Percentiles rank a stretch among this genome's conserved stretches.
phyloP scores from a whole-genome alignment of 2,113 vertebrate species.

The Apodemus sylvaticus region DNA sequence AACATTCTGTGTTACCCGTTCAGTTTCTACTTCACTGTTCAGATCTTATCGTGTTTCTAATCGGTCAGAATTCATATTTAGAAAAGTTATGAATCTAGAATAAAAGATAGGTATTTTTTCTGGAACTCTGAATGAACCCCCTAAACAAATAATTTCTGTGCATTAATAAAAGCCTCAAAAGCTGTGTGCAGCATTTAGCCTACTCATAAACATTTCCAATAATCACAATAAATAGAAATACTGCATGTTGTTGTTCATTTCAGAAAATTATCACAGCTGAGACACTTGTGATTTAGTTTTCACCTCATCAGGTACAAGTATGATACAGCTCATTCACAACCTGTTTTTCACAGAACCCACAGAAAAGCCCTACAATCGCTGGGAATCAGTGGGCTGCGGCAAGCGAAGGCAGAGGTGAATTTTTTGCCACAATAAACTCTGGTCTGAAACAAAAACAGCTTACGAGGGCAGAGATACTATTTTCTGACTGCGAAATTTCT shows the following conservation, averaged over 20 bases:
- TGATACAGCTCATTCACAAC: not conserved
- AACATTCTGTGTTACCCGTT: not conserved
- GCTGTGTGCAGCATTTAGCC: not conserved
- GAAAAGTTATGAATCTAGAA: not conserved
- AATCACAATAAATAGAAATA: conserved; percentile 20
- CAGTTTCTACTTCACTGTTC: conserved; percentile 36
- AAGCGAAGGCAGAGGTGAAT: not conserved
- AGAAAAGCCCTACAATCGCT: not conserved
- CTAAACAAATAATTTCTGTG: not conserved
- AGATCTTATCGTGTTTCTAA: conserved; percentile 10
- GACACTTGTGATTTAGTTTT: not conserved
- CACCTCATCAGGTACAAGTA: not conserved
- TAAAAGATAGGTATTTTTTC: conserved; percentile 11
- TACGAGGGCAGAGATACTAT: not conserved
- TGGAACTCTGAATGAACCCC: not conserved
- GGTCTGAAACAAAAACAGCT: not conserved
- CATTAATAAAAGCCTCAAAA: conserved; percentile 19
- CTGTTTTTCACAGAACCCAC: not conserved
- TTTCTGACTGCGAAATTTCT: conserved; percentile 13
- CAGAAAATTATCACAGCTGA: not conserved
- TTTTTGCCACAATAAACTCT: not conserved
- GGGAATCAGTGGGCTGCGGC: not conserved
- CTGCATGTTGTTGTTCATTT: not conserved
- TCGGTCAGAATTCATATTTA: conserved; percentile 46
- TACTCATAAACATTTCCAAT: not conserved